Conservation (phyloP, 2,113 vertebrate species). For the Galemys pyrenaicus region DNA sequence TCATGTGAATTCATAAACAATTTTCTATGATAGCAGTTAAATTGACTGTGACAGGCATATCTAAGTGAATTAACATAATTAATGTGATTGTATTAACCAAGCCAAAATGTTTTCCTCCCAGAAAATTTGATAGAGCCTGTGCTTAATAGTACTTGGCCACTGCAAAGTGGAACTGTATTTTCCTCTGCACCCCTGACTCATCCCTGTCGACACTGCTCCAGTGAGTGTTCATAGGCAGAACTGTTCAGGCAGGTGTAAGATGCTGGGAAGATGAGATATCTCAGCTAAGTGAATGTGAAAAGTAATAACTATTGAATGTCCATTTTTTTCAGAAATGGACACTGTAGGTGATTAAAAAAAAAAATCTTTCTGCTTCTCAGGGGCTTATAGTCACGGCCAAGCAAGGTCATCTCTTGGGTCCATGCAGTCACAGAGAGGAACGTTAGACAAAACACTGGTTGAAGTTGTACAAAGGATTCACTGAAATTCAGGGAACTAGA, state of each 20-base stretch:
- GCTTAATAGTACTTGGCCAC: neutral
- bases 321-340: constrained; percentile 29
- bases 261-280: neutral
- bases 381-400: neutral
- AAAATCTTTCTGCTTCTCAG: neutral
- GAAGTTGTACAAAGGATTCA: neutral
- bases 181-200: neutral
- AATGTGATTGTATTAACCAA: constrained; percentile 68
- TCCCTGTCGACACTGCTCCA: neutral
- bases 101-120: constrained; percentile 62
- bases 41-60: constrained; percentile 55
- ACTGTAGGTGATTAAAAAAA: neutral
- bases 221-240: constrained; percentile 17
- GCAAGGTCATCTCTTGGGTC: neutral
- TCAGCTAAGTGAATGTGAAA: neutral
- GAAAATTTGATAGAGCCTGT: constrained; percentile 40
- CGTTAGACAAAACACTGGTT: rapidly evolving
- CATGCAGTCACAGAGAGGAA: neutral
- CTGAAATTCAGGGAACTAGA: neutral
- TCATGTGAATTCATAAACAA: constrained; percentile 32
- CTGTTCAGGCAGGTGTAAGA: constrained; percentile 28
- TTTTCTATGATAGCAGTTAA: constrained; percentile 67
- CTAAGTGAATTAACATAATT: constrained; percentile 66
- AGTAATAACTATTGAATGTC: constrained; percentile 3
- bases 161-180: neutral